Evolutionary conservation across 1,140 invertebrate genomes (phyloP).

Genomic region (Tribolium castaneum): DNA sequence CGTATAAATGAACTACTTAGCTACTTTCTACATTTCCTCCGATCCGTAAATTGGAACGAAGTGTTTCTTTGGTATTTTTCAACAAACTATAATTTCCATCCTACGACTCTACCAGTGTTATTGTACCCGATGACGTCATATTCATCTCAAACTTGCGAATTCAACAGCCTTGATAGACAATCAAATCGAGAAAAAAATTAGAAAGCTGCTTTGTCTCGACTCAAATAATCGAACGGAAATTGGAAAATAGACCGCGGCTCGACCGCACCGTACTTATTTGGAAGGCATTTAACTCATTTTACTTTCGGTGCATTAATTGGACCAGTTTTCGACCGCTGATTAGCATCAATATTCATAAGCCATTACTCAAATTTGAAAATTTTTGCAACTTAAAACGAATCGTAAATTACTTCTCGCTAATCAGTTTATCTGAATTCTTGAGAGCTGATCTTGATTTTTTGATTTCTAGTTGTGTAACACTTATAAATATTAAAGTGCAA

Average conservation of each 20-base stretch:
- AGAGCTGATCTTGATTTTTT: not conserved
- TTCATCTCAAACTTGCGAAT: constrained; percentile 2
- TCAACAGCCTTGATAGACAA: constrained; percentile 17
- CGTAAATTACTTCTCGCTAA: too few relatives aligned
- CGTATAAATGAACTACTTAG: not conserved
- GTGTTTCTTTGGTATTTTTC: not conserved
- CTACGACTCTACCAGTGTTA: not conserved
- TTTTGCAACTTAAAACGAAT: constrained; percentile 1
- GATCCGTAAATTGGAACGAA: constrained; percentile 3
- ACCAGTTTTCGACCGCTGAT: not conserved
- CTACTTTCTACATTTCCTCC: constrained; percentile 23
- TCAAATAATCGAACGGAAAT: not conserved
- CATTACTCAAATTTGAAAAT: constrained; percentile 1
- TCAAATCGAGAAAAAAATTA: not conserved
- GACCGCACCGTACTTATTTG: not conserved
- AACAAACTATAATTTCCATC: constrained; percentile 3
- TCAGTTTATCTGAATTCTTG: not conserved
- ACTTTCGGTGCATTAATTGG: constrained; percentile 2
- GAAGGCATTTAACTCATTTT: constrained; percentile 3
- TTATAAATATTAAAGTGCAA: not conserved
- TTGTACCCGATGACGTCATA: constrained; percentile 7
- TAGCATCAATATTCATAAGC: not conserved
- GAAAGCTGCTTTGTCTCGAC: not conserved
- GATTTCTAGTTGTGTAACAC: not conserved
- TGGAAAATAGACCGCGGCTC: not conserved